A percentile compares a stretch with the other conserved stretches of the same genome.
Evolutionary conservation across 2,888 invertebrate species (phyloP).

Genomic region (Apamea sordens): DNA sequence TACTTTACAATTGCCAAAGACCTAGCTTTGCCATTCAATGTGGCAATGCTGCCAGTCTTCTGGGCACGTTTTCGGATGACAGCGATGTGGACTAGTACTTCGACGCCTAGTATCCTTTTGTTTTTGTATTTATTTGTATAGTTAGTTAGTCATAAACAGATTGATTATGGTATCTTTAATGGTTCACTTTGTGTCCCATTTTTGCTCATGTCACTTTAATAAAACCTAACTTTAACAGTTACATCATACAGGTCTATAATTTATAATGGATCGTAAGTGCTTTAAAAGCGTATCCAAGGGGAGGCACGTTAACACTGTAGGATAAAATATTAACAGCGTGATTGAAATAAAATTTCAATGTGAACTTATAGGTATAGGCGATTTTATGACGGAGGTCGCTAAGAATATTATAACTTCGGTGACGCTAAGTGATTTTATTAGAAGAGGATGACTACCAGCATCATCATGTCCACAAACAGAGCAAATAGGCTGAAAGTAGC

Average conservation of each 20-base stretch:
- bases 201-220: conserved; percentile 67
- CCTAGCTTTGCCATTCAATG: not conserved
- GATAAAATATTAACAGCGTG: conserved; percentile 47
- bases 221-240: conserved; percentile 77
- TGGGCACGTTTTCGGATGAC: not conserved
- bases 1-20: too few relatives aligned
- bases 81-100: not conserved
- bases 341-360: conserved; percentile 33
- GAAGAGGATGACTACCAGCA: too few relatives aligned
- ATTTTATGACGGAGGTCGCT: not conserved
- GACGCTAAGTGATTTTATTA: not conserved
- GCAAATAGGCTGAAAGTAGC: not conserved
- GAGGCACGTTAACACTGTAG: conserved; percentile 49
- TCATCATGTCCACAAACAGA: not conserved
- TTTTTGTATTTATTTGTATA: not conserved
- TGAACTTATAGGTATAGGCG: conserved; percentile 6
- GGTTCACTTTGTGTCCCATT: not conserved
- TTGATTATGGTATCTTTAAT: not conserved
- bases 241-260: conserved; percentile 77
- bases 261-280: conserved; percentile 84
- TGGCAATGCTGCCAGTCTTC: not conserved
- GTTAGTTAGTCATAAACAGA: not conserved
- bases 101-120: not conserved
- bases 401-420: not conserved
- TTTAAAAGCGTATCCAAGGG: conserved; percentile 75